Base-by-base conservation (phyloP, 2,113 vertebrate genomes). In the Burhinus oedicnemus region DNA sequence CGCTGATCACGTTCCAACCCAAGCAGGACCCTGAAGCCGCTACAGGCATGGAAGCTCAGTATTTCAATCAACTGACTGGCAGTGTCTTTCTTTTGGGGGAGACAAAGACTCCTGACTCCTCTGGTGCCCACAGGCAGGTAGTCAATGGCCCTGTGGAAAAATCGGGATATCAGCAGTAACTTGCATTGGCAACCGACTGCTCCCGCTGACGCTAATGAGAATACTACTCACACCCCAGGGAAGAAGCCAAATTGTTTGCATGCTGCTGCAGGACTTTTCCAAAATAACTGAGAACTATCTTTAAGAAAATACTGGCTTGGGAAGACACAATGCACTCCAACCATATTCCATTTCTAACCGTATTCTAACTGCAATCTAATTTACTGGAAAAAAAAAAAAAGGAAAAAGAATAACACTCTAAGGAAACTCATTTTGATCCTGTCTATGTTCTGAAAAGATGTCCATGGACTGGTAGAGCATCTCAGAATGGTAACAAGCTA, bases 261-360 rank as follows among this genome's bases (percentile, higher is more conserved):
- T 51, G 79, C 45, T 83, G 62, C 79, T 70, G 64, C 83, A 83
- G 79, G 44, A 45, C 21, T 93, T 86, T 68, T 83, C 45, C n/a
- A 27, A 52, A 62, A 76, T 75, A 83, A 64, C 26, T 1, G 1
- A 87, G 47, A 84, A 6, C 29, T 20, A 16, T 25, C 52, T 62
- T 30, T 21, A 17, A 83, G 57, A 69, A 88, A 83, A 44, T 83
- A 54, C 32, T 57, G 65, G 60, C 23, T 64, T 54, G 30, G 49
- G 44, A 90, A 80, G 23, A 36, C 29, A 38, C 23, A 72, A 16
- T 36, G 6, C 21, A 40, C 51, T 77, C 52, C 58, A 78, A 30
- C 11, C 64, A 9, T 15, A 13, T 65, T 61, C 36, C 6, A 40
- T 15, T 77, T 85, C 34, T 42, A 79, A 51, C 44, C 1, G 0